Evolutionary conservation across 2,113 vertebrate genomes (phyloP), one percentile per base, ranked within the genome.

Genomic region (Amazona guildingii): DNA sequence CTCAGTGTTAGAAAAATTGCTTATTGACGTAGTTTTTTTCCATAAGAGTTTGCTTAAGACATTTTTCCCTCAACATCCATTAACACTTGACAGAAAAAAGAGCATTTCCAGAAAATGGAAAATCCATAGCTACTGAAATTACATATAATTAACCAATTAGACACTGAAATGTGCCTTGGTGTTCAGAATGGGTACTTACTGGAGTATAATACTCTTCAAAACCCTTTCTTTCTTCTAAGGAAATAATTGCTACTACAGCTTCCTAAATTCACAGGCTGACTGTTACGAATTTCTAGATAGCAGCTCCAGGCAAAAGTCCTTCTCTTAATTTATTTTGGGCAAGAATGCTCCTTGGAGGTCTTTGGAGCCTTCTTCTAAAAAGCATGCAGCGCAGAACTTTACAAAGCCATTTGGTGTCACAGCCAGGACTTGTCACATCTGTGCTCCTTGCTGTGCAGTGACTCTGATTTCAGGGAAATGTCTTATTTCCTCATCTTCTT

Each of bases 91-190:
- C 48, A 92, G 49, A 51, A 68, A 84, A 90, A 84, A 51, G 25
- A 39, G 23, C 41, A 23, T 44, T 78, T 64, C 31, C 31, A 93
- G 77, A 84, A 83, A 88, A 88, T 24, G 37, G 33, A 94, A 48
- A 64, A 79, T 33, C 25, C n/a, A 2, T 82, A 35, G 66, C 37
- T 88, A 31, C 39, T 68, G 86, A 88, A 94, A 92, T 88, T 51
- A 84, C 15, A 49, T 88, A 31, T 86, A 87, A 93, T 93, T 93
- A 94, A 83, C 27, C 13, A 93, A 68, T 91, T 90, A 93, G 83
- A 73, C 52, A 55, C 31, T 91, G 76, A 82, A 92, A 52, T 49
- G 44, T 88, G 66, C 29, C 39, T 83, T 1, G 0, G 37, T 54
- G 44, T 86, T 78, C 80, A 91, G 77, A 74, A 82, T 9, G 20